Evolutionary conservation across 2,113 vertebrate genomes (phyloP).

Genomic region (Carlito syrichta): DNA sequence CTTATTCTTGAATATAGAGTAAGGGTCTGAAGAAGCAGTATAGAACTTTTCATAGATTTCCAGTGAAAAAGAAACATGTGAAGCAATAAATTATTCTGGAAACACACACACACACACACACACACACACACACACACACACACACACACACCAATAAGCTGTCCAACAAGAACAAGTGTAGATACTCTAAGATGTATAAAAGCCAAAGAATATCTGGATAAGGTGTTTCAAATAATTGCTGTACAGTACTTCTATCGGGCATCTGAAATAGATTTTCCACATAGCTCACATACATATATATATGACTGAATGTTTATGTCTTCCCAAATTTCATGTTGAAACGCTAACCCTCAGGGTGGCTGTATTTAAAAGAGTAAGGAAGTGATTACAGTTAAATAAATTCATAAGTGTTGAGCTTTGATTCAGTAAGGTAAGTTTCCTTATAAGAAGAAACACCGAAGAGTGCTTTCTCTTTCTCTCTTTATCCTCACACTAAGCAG

Average conservation of each 20-base stretch:
- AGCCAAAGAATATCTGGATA: not conserved
- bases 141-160: not conserved
- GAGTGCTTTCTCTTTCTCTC: rapidly evolving
- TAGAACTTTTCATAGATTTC: not conserved
- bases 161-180: not conserved
- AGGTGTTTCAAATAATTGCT: not conserved
- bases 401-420: not conserved
- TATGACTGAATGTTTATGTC: not conserved
- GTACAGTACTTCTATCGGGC: rapidly evolving
- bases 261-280: not conserved
- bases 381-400: not conserved
- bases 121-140: no score
- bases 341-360: rapidly evolving
- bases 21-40: not conserved
- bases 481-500: not conserved
- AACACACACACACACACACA: no score
- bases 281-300: no score
- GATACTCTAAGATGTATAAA: not conserved
- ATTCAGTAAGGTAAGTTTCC: not conserved
- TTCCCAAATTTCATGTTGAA: not conserved
- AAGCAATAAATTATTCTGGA: not conserved
- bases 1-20: not conserved
- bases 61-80: not conserved
- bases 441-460: not conserved
- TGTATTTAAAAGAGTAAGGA: not conserved